Conservation (phyloP, 2,888 invertebrate genomes). For the Anarsia innoxiella region DNA sequence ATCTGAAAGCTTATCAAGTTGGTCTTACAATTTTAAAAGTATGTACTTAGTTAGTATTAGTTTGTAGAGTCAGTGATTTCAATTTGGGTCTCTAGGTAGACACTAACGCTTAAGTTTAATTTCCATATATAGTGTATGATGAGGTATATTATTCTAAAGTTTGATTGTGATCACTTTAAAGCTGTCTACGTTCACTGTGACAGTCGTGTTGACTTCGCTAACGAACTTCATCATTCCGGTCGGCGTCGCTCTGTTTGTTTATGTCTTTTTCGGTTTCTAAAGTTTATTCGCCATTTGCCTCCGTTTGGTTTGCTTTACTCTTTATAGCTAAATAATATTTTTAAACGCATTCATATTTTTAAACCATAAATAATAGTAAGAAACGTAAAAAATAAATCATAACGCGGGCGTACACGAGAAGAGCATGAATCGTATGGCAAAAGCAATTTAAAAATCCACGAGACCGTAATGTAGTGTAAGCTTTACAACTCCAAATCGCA, state of each 20-base stretch:
- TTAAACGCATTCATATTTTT: neutral
- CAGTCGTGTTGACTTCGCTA: constrained; percentile 10
- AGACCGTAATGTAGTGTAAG: constrained; percentile 15
- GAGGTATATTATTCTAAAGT: neutral
- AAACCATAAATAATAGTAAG: neutral
- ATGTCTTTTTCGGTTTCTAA: neutral
- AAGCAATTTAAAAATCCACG: constrained; percentile 10
- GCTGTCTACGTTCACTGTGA: neutral
- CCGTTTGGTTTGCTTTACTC: neutral
- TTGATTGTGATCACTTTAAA: constrained; percentile 2
- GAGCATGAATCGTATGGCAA: neutral
- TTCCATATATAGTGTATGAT: too few species aligned
- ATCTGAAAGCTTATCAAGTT: too few species aligned
- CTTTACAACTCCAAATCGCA: constrained; percentile 19
- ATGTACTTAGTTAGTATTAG: neutral
- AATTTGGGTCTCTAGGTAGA: neutral
- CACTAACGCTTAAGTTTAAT: neutral
- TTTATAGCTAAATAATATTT: neutral
- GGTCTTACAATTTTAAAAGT: neutral
- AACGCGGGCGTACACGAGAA: neutral
- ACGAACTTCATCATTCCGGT: constrained; percentile 3
- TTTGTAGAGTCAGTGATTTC: neutral
- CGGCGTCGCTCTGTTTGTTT: neutral
- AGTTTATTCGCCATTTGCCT: neutral
- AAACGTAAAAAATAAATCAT: neutral